These are phyloP conservation scores for Euura lappo DNA, from an alignment of 1,140 invertebrate species.

Conservation along the genomic window DNA sequence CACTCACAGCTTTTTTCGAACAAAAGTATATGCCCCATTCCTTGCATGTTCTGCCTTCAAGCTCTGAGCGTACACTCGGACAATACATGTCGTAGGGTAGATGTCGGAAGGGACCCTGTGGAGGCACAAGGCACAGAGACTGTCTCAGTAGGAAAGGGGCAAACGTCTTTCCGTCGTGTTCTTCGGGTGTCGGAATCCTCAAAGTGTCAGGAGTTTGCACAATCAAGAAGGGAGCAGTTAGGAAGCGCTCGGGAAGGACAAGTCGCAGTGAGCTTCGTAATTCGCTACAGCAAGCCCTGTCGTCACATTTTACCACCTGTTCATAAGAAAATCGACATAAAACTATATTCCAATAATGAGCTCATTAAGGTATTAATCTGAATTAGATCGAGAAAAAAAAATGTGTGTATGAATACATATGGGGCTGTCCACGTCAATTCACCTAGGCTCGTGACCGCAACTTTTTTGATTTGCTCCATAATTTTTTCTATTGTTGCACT, in stretches of 20 bases:
- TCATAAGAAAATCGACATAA: no score
- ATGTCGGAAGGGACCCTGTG: conserved; percentile 13
- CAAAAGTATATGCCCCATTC: conserved; percentile 18
- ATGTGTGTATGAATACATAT: no score
- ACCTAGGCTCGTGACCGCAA: conserved; percentile 37
- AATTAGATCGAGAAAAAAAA: no score
- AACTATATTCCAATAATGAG: no score
- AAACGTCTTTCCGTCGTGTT: conserved; percentile 15
- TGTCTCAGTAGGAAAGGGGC: conserved; percentile 9
- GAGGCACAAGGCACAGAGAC: conserved; percentile 12
- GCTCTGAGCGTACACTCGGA: conserved; percentile 17
- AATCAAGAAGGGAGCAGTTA: neutral
- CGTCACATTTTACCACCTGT: no score
- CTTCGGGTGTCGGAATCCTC: neutral
- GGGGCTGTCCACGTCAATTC: no score
- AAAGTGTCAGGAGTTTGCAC: neutral
- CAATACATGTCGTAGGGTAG: conserved; percentile 21
- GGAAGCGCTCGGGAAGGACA: neutral
- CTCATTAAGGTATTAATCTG: no score
- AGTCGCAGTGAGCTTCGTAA: neutral
- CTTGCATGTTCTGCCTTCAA: conserved; percentile 17
- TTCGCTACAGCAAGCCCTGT: neutral
- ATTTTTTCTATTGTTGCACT: no score
- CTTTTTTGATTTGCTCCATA: no score
- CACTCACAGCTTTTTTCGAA: conserved; percentile 11